Conservation (phyloP, 2,113 vertebrate genomes). For the Jacana jacana region DNA sequence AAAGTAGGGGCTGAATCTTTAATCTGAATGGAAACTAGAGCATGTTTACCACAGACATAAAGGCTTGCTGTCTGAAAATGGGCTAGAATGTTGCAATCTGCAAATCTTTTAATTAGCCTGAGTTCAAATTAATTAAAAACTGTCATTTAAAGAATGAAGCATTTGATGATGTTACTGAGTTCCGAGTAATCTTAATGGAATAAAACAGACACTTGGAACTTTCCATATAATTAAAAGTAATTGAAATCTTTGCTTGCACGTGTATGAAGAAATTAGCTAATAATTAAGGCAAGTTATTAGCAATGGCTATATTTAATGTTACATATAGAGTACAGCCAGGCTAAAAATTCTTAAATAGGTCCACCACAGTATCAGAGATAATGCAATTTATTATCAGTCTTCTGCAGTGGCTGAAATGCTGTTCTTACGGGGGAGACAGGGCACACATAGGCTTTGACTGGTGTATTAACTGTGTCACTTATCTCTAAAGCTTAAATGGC, state of each 20-base stretch:
- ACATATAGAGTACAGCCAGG: neutral
- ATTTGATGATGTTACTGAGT: neutral
- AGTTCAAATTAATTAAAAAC: slow-evolving; percentile 44
- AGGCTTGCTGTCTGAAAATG: neutral
- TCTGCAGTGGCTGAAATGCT: neutral
- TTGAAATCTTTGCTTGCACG: neutral
- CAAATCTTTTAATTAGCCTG: slow-evolving; percentile 35
- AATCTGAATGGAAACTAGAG: neutral
- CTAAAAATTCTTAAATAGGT: neutral
- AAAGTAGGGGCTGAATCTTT: neutral
- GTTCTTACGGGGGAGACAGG: neutral
- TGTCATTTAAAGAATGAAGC: slow-evolving; percentile 5
- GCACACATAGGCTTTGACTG: neutral
- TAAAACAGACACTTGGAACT: neutral
- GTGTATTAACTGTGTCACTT: neutral
- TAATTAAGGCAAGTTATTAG: neutral
- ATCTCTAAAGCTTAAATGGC: neutral
- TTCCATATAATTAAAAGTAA: slow-evolving; percentile 30
- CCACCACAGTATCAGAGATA: neutral
- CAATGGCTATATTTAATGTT: neutral
- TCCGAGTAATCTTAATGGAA: neutral
- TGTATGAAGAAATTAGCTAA: neutral
- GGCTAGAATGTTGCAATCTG: neutral
- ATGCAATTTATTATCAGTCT: neutral
- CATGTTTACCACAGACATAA: neutral